Evolutionary conservation across 2,888 invertebrate species (phyloP).

Genomic region (Hydroisotoma schaefferi): DNA sequence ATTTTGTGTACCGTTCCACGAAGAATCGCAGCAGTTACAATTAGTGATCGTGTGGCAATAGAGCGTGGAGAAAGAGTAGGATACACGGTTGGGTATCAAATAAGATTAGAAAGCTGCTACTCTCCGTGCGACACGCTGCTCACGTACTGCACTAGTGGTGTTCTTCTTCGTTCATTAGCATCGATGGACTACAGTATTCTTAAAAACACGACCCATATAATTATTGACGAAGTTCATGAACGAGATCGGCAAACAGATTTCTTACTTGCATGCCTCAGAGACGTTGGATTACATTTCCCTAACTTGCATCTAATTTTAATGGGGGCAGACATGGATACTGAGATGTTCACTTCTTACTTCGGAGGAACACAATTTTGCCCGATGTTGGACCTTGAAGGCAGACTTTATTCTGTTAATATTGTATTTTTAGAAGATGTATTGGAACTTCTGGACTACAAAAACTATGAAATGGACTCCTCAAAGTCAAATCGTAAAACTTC

Average conservation of each 20-base stretch:
- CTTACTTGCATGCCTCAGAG: constrained; percentile 76
- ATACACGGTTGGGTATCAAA: constrained; percentile 77
- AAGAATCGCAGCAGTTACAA: constrained; percentile 81
- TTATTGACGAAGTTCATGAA: constrained; percentile 95
- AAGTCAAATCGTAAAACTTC: no score
- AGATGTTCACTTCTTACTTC: constrained; percentile 80
- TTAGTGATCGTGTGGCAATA: constrained; percentile 75
- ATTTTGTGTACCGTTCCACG: constrained; percentile 93
- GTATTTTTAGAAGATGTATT: constrained; percentile 33
- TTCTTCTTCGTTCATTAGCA: constrained; percentile 82
- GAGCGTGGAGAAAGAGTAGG: constrained; percentile 61
- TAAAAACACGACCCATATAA: constrained; percentile 74
- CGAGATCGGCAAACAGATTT: constrained; percentile 91
- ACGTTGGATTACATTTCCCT: constrained; percentile 63
- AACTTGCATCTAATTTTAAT: constrained; percentile 80
- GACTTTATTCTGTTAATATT: constrained; percentile 54
- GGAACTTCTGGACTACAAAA: constrained; percentile 17
- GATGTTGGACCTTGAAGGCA: constrained; percentile 59
- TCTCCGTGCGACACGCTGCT: constrained; percentile 70
- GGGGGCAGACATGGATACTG: constrained; percentile 89
- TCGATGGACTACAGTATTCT: constrained; percentile 62
- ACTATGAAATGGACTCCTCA: constrained; percentile 12
- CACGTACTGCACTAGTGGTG: constrained; percentile 89
- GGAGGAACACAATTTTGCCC: constrained; percentile 60
- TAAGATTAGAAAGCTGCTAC: constrained; percentile 80